Conservation (phyloP, 1,140 invertebrate genomes). For the Drosophila suzukii region DNA sequence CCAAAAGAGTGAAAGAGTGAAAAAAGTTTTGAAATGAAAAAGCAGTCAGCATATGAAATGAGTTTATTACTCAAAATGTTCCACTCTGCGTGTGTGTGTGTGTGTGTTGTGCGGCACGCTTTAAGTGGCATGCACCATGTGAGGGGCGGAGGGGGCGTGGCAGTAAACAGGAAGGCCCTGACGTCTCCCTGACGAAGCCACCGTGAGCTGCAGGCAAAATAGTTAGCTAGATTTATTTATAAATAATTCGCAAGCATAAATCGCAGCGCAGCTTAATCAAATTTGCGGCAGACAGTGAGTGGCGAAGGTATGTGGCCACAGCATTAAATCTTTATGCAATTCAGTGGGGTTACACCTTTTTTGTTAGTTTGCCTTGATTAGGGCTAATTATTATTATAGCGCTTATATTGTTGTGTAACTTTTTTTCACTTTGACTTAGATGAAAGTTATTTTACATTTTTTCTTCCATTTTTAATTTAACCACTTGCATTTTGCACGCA, state of each 20-base stretch:
- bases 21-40: constrained; percentile 80
- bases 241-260: constrained; percentile 74
- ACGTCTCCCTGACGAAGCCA: constrained; percentile 44
- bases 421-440: background rate
- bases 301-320: constrained; percentile 4
- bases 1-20: constrained; percentile 23
- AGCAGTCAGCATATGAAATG: constrained; percentile 83
- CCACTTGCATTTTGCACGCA: background rate
- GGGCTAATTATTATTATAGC: no score
- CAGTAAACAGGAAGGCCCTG: constrained; percentile 33
- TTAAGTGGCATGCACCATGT: constrained; percentile 71
- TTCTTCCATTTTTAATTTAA: background rate
- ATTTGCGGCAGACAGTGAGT: constrained; percentile 44
- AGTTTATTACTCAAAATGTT: constrained; percentile 82
- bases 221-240: constrained; percentile 75
- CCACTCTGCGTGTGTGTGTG: constrained; percentile 20
- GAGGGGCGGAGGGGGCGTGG: constrained; percentile 15
- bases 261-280: constrained; percentile 67
- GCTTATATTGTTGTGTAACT: no score
- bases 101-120: constrained; percentile 48
- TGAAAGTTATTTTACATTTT: background rate
- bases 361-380: background rate
- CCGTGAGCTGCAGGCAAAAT: constrained; percentile 50
- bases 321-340: background rate
- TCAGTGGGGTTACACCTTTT: background rate